Percentiles rank a stretch among this genome's conserved stretches.
These are phyloP conservation scores for Parazoanthus darwini DNA, from an alignment of 92 coral and sea anemone genomes.

Conservation along the genomic window DNA sequence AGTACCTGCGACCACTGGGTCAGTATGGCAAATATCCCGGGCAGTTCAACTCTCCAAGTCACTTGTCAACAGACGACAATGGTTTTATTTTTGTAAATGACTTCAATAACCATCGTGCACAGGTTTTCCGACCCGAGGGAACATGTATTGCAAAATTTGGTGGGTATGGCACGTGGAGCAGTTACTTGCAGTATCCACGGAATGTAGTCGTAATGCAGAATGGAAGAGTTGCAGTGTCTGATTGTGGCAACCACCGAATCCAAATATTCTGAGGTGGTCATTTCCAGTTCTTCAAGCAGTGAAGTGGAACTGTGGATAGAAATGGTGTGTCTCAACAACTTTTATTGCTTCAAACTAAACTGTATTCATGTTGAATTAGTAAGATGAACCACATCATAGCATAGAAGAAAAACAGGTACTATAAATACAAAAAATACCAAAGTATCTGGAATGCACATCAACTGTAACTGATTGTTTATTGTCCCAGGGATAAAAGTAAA, in stretches of 20 bases:
- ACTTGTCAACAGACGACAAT: constrained; percentile 44
- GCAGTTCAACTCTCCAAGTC: constrained; percentile 34
- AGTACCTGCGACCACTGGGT: constrained; percentile 20
- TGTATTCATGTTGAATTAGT: too few relatives aligned
- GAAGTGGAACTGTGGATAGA: too few relatives aligned
- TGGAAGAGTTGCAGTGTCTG: constrained; percentile 43
- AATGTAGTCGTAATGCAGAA: constrained; percentile 34
- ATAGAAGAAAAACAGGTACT: too few relatives aligned
- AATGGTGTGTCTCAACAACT: background rate
- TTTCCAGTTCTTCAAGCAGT: background rate
- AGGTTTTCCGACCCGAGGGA: constrained; percentile 44
- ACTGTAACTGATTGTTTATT: too few relatives aligned
- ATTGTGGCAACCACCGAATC: constrained; percentile 49
- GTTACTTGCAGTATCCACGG: constrained; percentile 50
- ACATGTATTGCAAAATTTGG: constrained; percentile 25
- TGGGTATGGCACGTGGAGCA: constrained; percentile 26
- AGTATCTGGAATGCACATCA: too few relatives aligned
- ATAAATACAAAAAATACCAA: too few relatives aligned
- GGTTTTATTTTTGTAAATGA: constrained; percentile 58
- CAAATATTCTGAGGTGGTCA: constrained; percentile 30
- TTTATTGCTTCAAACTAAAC: background rate
- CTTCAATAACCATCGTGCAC: constrained; percentile 31
- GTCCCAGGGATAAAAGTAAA: too few relatives aligned
- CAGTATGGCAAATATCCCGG: background rate
- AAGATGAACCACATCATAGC: too few relatives aligned